Evolutionary conservation across 2,888 invertebrate species (phyloP).

Genomic region (Epistrophe eligans): DNA sequence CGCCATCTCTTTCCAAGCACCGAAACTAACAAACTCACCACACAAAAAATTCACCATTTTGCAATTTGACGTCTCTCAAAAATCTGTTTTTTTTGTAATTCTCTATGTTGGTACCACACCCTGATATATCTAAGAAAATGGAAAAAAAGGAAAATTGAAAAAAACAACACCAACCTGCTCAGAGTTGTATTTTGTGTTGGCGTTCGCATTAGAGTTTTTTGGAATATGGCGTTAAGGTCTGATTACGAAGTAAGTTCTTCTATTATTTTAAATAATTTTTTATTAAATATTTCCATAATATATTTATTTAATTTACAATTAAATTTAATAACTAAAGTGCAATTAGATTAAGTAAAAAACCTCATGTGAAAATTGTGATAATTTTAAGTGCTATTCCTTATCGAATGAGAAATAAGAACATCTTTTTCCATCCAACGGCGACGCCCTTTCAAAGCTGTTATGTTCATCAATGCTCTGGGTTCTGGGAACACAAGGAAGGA

Average conservation of each 20-base stretch:
- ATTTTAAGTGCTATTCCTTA: slow-evolving; percentile 20
- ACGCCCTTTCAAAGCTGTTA: slow-evolving; percentile 66
- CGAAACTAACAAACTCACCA: not conserved
- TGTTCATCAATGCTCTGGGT: slow-evolving; percentile 22
- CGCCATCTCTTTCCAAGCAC: slow-evolving; percentile 16
- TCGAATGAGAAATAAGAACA: not conserved
- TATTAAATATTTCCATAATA: slow-evolving; percentile 18
- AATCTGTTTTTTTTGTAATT: not conserved
- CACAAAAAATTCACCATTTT: not conserved
- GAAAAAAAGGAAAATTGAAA: slow-evolving; percentile 53
- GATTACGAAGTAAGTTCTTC: slow-evolving; percentile 82
- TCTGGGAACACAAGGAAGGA: slow-evolving; percentile 6
- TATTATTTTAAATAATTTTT: slow-evolving; percentile 18
- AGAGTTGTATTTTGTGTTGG: slow-evolving; percentile 38
- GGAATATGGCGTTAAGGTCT: slow-evolving; percentile 83
- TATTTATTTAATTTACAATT: slow-evolving; percentile 40
- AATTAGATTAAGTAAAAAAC: slow-evolving; percentile 32
- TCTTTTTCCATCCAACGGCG: slow-evolving; percentile 61
- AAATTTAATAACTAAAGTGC: slow-evolving; percentile 65
- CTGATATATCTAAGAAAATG: slow-evolving; percentile 34
- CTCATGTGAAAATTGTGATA: slow-evolving; percentile 18
- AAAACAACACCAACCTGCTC: slow-evolving; percentile 66
- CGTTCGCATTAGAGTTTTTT: slow-evolving; percentile 76
- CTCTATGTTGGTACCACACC: slow-evolving; percentile 43
- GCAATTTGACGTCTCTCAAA: not conserved